Conservation (phyloP, 2,888 invertebrate species). For the Dendrolimus houi region DNA sequence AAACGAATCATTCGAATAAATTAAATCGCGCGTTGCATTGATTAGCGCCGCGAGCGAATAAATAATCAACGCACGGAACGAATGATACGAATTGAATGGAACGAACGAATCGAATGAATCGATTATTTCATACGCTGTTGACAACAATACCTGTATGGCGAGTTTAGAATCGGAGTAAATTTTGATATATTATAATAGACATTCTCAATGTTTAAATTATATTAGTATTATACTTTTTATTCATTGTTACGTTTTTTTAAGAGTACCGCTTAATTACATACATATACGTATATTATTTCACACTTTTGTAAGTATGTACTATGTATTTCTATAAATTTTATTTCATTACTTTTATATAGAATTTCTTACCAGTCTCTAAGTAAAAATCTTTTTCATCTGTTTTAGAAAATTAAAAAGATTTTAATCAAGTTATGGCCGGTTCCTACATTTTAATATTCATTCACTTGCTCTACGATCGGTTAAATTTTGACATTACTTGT, state of each 20-base stretch:
- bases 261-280: too few species aligned
- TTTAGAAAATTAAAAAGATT: too few species aligned
- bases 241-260: not conserved
- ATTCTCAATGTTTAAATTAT: not conserved
- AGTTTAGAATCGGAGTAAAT: not conserved
- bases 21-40: slow-evolving; percentile 50
- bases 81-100: slow-evolving; percentile 42
- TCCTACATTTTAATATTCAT: too few species aligned
- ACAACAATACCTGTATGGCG: not conserved
- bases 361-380: too few species aligned
- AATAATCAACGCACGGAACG: slow-evolving; percentile 46
- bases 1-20: slow-evolving; percentile 45
- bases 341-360: too few species aligned
- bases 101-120: slow-evolving; percentile 4
- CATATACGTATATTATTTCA: too few species aligned
- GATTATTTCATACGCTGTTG: slow-evolving; percentile 1
- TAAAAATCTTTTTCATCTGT: too few species aligned
- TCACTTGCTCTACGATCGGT: too few species aligned
- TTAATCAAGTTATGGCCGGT: too few species aligned
- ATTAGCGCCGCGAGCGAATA: slow-evolving; percentile 60
- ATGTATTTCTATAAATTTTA: too few species aligned
- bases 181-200: not conserved
- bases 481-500: too few species aligned
- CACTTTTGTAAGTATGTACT: too few species aligned
- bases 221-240: not conserved